Conservation (phyloP, 2,888 invertebrate genomes). For the Lepidochitona cinerea region DNA sequence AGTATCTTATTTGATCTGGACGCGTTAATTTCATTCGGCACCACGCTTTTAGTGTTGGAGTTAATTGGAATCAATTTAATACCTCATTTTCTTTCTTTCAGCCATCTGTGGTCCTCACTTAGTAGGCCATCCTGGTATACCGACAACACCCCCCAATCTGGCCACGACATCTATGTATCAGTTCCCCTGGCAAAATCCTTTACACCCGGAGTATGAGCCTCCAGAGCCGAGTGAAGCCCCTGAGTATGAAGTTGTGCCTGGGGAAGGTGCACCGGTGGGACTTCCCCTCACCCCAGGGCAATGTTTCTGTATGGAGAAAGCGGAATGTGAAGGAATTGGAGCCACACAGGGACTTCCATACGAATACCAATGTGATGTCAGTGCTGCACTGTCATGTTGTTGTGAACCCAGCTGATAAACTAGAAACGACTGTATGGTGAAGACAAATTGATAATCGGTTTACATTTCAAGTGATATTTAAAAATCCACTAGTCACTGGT, state of each 20-base stretch:
- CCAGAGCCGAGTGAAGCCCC: not conserved
- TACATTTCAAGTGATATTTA: no score
- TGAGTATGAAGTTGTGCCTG: not conserved
- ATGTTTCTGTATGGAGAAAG: not conserved
- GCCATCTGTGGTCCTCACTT: not conserved
- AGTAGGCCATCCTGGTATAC: not conserved
- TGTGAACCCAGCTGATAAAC: not conserved
- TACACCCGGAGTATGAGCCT: not conserved
- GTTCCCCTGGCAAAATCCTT: not conserved
- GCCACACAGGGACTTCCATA: not conserved
- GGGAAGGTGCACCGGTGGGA: not conserved
- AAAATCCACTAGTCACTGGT: no score
- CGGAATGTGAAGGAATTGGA: not conserved
- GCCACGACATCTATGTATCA: not conserved
- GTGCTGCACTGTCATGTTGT: not conserved
- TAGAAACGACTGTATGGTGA: no score
- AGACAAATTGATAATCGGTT: no score
- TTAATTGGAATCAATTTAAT: no score
- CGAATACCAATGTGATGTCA: not conserved
- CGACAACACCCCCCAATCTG: not conserved
- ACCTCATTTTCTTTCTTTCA: no score
- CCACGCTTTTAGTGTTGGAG: no score
- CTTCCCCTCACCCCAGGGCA: not conserved
- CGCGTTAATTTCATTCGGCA: no score
- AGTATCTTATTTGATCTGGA: no score